These are phyloP conservation scores for Oppia nitens DNA, from an alignment of 1,140 invertebrate species.

Conservation along the genomic window DNA sequence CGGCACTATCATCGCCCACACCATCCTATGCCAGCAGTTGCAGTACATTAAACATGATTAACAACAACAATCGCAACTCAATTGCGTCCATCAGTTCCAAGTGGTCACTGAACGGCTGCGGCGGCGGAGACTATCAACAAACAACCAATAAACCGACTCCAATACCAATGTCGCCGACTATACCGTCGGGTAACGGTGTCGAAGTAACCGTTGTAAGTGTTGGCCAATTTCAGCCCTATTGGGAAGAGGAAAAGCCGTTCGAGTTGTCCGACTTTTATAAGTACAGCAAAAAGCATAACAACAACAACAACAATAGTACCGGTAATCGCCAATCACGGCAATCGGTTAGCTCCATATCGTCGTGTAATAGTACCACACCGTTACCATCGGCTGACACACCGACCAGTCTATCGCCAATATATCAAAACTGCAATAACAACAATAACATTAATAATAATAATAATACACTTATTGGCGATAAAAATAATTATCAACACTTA, in stretches of 20 bases:
- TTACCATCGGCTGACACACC: too few relatives aligned
- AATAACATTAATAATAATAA: too few relatives aligned
- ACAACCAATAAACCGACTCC: conserved; percentile 5
- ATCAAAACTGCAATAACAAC: too few relatives aligned
- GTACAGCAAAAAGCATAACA: conserved; percentile 78
- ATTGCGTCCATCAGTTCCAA: not conserved
- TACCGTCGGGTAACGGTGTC: conserved; percentile 1
- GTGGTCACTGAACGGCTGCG: not conserved
- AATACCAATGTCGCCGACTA: conserved; percentile 1
- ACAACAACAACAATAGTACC: too few relatives aligned
- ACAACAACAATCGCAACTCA: not conserved
- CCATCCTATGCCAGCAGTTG: not conserved
- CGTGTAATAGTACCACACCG: too few relatives aligned
- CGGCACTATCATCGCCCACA: conserved; percentile 9
- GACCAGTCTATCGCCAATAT: too few relatives aligned
- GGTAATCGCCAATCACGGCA: too few relatives aligned
- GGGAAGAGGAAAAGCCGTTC: conserved; percentile 84
- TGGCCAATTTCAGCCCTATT: conserved; percentile 73
- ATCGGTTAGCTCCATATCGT: too few relatives aligned
- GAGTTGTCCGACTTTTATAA: conserved; percentile 95
- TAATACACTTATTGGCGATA: too few relatives aligned
- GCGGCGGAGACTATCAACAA: not conserved
- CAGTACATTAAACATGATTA: too few relatives aligned
- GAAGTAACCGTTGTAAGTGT: conserved; percentile 53
- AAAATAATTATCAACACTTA: too few relatives aligned